Base-by-base conservation (phyloP, 2,797 vertebrate species). In the Tenualosa thibaudeaui region DNA sequence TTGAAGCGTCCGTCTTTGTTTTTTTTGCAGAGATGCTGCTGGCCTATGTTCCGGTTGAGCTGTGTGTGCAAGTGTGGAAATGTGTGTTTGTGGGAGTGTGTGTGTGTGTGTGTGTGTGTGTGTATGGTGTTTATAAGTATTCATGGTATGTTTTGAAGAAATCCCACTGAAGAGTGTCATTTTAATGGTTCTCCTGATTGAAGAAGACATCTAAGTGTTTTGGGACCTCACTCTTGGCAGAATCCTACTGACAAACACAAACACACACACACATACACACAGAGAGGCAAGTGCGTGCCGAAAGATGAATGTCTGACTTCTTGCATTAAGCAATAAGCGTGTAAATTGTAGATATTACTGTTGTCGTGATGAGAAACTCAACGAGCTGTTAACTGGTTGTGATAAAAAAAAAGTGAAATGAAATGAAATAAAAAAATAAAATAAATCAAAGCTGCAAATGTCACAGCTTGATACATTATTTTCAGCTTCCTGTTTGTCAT, bases 161-260 rank as follows among this genome's bases (percentile, higher is more conserved):
- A 75, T 19, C 31, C 13, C 68, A 75, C 37, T 75, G 56, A 37
- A 75, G 65, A 8, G 68, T 75, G 68, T 75, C 68, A 43, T 31
- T 75, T 75, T 75, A 75, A 75, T 68, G 37, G 13, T 37, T 6
- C 37, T 3, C 13, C 31, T 75, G 68, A 75, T 75, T 75, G 31
- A 75, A 40, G 31, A 75, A 75, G 68, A 75, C 68, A 68, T 37
- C 31, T 68, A 75, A 37, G 68, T 5, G 31, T 75, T 37, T 75
- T 15, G 26, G 12, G 37, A 26, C 26, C 31, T 31, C 26, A 31
- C 26, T 3, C 68, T 43, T 12, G 37, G 68, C 56, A 60, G 22
- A 60, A 60, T 3, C 22, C 12, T 9, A 65, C 60, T 24, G 50
- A 51, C 50, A 51, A 31, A 43, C 68, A 75, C 68, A 75, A 17